phyloP scores from a whole-genome alignment of 2,113 vertebrate genomes.

The Symphodus melops region DNA sequence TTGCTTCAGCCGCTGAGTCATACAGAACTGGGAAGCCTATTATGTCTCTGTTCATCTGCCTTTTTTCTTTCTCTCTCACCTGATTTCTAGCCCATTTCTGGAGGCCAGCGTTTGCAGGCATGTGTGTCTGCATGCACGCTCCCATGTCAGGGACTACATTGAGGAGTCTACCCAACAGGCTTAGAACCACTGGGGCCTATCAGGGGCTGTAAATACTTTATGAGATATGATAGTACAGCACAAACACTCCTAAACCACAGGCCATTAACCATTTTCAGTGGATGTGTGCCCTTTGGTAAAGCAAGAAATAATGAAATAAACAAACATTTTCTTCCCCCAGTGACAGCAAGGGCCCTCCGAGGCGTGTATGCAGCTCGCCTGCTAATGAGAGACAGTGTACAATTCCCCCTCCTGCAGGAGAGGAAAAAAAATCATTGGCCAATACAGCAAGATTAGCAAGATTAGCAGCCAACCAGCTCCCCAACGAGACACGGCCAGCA shows the following conservation, averaged over 20 bases:
- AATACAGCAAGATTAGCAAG: slow-evolving; percentile 55
- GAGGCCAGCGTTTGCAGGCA: background rate
- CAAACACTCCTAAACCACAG: slow-evolving; percentile 81
- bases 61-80: slow-evolving; percentile 29
- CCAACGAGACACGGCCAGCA: slow-evolving; percentile 21
- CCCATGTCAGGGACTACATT: slow-evolving; percentile 46
- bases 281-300: slow-evolving; percentile 79
- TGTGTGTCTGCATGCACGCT: slow-evolving; percentile 43
- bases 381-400: slow-evolving; percentile 74
- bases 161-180: slow-evolving; percentile 74
- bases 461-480: slow-evolving; percentile 59
- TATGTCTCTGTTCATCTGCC: slow-evolving; percentile 55
- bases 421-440: slow-evolving; percentile 46
- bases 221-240: slow-evolving; percentile 81
- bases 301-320: slow-evolving; percentile 81
- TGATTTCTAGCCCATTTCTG: background rate
- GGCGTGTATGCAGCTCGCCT: slow-evolving; percentile 65
- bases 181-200: slow-evolving; percentile 78
- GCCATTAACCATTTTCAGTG: slow-evolving; percentile 77
- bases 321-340: slow-evolving; percentile 75
- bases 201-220: slow-evolving; percentile 82
- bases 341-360: slow-evolving; percentile 66
- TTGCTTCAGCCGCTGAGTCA: slow-evolving; percentile 59
- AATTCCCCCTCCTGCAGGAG: slow-evolving; percentile 48
- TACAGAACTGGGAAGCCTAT: slow-evolving; percentile 37